Base-by-base conservation (phyloP, 2,113 vertebrate genomes). In the Patagioenas fasciata region DNA sequence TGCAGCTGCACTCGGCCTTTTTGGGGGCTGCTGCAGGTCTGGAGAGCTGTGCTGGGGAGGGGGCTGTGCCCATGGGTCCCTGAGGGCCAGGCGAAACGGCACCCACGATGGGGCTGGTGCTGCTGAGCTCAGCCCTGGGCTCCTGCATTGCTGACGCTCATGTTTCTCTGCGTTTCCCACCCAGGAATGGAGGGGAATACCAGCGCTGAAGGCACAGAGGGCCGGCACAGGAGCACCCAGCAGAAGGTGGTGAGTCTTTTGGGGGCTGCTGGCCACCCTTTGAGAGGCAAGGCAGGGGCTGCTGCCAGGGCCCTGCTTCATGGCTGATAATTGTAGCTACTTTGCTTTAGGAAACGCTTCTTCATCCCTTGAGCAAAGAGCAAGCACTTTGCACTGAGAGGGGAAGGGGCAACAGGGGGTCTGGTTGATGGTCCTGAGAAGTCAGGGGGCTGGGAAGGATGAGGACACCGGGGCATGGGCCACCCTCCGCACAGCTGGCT, bases 181-280 rank as follows among this genome's bases (percentile, higher is more conserved):
- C 28, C 92, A 98, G 97, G 72, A 83, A 99, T 98, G 98, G 98
- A 98, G 69, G 89, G 93, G 70, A 98, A 97, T 64, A 88, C 97
- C 94, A 97, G 95, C 91, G 70, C 96, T 48, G 89, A 84, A 88
- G 97, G 91, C 95, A 95, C 85, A 80, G 98, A 98, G 23, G 95
- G 96, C 60, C 96, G 95, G 79, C 82, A 89, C 87, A 96, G 94
- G 85, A 97, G 72, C 48, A 80, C 97, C 70, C 95, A 69, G 47
- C 32, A 51, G 91, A 95, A 89, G 82, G 89, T 36, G 97, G 98
- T 99, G 97, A 99, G 98, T 98, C 28, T 66, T 78, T 64, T 14
- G 40, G 48, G 29, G 85, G 32, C 42, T 83, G 47, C 47, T 64
- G 69, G 54, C 26, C 34, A 60, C 54, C 36, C 58, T 64, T 36